phyloP scores from a whole-genome alignment of 2,113 vertebrate species.

The Chloropsis hardwickii region DNA sequence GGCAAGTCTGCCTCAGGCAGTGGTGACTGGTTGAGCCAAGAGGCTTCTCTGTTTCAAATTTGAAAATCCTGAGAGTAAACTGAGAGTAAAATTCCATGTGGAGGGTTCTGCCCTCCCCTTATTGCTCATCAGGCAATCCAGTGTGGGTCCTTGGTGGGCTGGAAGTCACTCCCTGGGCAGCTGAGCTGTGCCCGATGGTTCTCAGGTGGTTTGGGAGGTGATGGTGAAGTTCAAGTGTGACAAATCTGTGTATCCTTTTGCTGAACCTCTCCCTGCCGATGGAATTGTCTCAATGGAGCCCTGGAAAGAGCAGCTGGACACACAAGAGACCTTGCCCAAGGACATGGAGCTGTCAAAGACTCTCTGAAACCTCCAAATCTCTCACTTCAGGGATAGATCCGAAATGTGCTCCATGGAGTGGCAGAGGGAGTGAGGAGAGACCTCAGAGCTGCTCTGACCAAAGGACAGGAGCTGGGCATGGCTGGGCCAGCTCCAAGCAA shows the following conservation, averaged over 20 bases:
- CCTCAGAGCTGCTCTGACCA: not conserved
- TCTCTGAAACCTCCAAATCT: not conserved
- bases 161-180: accelerated
- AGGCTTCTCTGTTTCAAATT: not conserved
- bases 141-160: not conserved
- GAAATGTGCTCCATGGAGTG: not conserved
- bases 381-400: not conserved
- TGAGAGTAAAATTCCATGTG: accelerated
- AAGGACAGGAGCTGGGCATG: not conserved
- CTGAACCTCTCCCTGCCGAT: not conserved
- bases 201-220: not conserved
- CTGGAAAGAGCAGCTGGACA: not conserved
- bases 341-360: not conserved
- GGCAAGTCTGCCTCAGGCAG: not conserved
- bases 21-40: not conserved
- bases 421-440: not conserved
- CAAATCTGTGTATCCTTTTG: accelerated
- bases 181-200: not conserved
- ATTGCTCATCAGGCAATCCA: not conserved
- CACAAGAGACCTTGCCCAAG: not conserved
- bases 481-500: not conserved
- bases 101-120: not conserved
- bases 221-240: not conserved
- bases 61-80: not conserved
- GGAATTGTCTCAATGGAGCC: not conserved